phyloP scores from a whole-genome alignment of 2,797 vertebrate species.

The Alexandromys oeconomus region DNA sequence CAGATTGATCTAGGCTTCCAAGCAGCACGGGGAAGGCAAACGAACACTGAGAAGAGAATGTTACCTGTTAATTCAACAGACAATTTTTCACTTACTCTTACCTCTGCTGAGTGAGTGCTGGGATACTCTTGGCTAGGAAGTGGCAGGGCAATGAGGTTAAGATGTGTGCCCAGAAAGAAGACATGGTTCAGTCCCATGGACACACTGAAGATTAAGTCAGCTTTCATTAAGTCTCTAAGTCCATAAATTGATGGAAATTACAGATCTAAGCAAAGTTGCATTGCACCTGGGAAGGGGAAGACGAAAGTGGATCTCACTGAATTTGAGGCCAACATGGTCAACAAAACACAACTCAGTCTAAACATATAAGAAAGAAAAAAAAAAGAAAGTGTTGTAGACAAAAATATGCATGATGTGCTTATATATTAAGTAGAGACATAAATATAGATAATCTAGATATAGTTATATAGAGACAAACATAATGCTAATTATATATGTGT shows the following conservation, averaged over 20 bases:
- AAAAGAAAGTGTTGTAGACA: not conserved
- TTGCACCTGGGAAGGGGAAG: not conserved
- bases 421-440: not conserved
- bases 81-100: not conserved
- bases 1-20: not conserved
- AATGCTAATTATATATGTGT: not conserved
- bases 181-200: no score
- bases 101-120: not conserved
- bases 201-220: not conserved
- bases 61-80: not conserved
- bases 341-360: not conserved
- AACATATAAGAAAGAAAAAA: not conserved
- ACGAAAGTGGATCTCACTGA: not conserved
- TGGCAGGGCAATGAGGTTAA: no score
- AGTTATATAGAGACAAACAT: not conserved
- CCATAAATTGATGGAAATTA: not conserved
- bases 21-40: not conserved
- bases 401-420: not conserved
- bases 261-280: not conserved
- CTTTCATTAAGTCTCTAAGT: not conserved
- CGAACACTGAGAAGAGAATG: no score
- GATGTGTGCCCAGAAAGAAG: not conserved
- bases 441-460: not conserved
- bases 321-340: not conserved
- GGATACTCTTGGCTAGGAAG: rapidly evolving